phyloP scores from a whole-genome alignment of 2,113 vertebrate genomes.

The Isurus oxyrinchus region DNA sequence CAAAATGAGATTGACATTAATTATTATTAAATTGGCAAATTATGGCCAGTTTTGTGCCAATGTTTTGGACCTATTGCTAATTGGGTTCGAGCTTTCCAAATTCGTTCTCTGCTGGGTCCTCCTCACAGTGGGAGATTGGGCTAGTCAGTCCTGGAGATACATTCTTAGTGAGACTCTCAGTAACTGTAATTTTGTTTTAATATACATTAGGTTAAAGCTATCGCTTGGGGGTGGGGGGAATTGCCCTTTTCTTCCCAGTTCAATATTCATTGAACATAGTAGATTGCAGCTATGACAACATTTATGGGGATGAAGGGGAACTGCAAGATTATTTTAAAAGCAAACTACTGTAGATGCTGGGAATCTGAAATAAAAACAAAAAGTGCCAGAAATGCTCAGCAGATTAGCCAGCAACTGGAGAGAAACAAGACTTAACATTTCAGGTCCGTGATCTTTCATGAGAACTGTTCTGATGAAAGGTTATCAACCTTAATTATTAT shows the following conservation, averaged over 20 bases:
- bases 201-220: not conserved
- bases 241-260: not conserved
- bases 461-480: too few relatives aligned
- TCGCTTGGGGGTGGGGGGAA: not conserved
- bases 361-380: too few relatives aligned
- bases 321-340: not conserved
- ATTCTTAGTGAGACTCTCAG: not conserved
- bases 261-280: not conserved
- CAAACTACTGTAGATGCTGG: too few relatives aligned
- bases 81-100: not conserved
- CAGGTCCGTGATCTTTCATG: too few relatives aligned
- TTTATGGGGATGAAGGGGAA: not conserved
- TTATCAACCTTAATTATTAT: too few relatives aligned
- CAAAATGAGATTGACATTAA: not conserved
- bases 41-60: not conserved
- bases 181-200: not conserved
- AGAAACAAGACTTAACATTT: too few relatives aligned
- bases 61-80: not conserved
- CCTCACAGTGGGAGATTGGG: not conserved
- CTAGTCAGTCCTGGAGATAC: not conserved
- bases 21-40: not conserved
- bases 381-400: too few relatives aligned
- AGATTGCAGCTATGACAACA: too few relatives aligned
- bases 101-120: not conserved
- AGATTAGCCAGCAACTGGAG: too few relatives aligned